Base-by-base conservation (phyloP, 1,140 invertebrate species). In the Aphelenchoides fujianensis region DNA sequence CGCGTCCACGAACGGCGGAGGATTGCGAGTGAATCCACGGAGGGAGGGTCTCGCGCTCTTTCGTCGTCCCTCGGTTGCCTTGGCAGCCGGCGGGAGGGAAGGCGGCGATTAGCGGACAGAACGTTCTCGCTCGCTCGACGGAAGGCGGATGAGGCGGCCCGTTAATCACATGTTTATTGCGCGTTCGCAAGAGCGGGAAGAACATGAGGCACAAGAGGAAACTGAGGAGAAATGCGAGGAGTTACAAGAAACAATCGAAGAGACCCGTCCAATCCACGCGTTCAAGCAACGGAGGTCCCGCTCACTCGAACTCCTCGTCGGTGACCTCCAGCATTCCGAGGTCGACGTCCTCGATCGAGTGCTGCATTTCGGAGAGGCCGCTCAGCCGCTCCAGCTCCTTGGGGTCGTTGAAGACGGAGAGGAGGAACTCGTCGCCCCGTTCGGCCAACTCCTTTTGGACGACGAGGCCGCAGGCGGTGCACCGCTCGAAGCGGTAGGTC, bases 401-500 rank as follows among this genome's bases (percentile, higher is more conserved):
- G 9, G 78, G 73, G 48, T 81, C 78, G 41, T 76, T 32, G 19
- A 77, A 80, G 31, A 80, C 74, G 41, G 35, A 37, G 9, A 36
- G 31, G 16, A 77, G 52, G 41, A 77, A 80, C 28, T 53, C 37
- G 54, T 19, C n/a, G 3, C 63, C 63, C 36, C 31, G 16, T 12
- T 34, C 7, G 31, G 32, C 32, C 1, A 34, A 35, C 12, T 66
- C 32, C 2, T 66, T 35, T 30, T 66, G 63, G 23, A 70, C 41
- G 28, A 28, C 27, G 34, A 37, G 19, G 28, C 82, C 78, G 12
- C 59, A 62, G 16, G 41, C 52, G 16, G 74, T 74, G 62, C 76
- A 77, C 0, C 32, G 16, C 23, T 66, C 63, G 32, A 66, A 71
- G 16, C 16, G 69, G 30, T 28, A 52, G 30, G 34, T 32, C 19